Evolutionary conservation across 2,888 invertebrate species (phyloP).

Genomic region (Endotricha flammealis): DNA sequence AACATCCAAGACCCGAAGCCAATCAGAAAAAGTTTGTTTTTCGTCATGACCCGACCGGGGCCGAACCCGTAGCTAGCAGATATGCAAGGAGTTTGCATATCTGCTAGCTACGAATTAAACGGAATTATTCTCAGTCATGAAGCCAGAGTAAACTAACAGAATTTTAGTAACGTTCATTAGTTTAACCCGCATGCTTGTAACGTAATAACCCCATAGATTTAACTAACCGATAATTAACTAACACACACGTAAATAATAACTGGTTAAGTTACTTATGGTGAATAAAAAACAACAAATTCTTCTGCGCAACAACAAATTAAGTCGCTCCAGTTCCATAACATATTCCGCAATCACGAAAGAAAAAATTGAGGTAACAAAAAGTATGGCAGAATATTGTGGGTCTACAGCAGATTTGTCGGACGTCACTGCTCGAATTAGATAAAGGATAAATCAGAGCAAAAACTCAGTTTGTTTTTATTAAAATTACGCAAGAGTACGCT

Average conservation of each 20-base stretch:
- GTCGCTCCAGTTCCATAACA: slow-evolving; percentile 5
- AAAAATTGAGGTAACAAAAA: slow-evolving; percentile 4
- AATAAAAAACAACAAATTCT: background rate
- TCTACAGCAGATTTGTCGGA: slow-evolving; percentile 1
- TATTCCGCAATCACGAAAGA: slow-evolving; percentile 3
- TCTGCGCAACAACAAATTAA: slow-evolving; percentile 3
- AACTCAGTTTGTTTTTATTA: background rate
- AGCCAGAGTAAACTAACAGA: too few species aligned
- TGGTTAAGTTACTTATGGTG: background rate
- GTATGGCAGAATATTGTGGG: background rate
- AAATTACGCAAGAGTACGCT: background rate
- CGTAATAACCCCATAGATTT: background rate
- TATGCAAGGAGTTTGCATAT: too few species aligned
- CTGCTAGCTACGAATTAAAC: too few species aligned
- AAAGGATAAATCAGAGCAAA: slow-evolving; percentile 1
- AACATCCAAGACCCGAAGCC: too few species aligned
- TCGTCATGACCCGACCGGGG: too few species aligned
- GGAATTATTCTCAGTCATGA: too few species aligned
- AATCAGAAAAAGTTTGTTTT: too few species aligned
- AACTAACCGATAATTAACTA: background rate
- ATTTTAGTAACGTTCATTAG: too few species aligned
- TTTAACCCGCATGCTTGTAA: too few species aligned
- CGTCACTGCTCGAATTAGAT: slow-evolving; percentile 6
- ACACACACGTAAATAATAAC: background rate
- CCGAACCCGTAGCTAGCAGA: too few species aligned